Evolutionary conservation across 2,888 invertebrate species (phyloP), one percentile per base, ranked within the genome.

Genomic region (Tiphia femorata): DNA sequence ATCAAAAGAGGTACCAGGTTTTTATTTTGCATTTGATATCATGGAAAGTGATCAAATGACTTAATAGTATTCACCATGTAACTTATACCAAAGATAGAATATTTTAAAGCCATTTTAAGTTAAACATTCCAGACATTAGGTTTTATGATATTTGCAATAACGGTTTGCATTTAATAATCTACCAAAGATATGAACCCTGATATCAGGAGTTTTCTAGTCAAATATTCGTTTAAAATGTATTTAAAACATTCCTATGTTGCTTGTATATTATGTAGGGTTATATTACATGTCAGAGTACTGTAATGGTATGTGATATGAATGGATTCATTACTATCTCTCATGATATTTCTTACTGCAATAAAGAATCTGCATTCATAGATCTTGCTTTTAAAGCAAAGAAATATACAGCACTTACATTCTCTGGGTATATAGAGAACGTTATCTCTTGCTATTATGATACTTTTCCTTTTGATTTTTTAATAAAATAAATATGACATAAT

Each of bases 401-500:
- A n/a, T n/a, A n/a, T n/a, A n/a, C n/a, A n/a, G n/a, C n/a, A n/a
- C n/a, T n/a, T n/a, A n/a, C n/a, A n/a, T n/a, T n/a, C n/a, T 25
- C 12, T 2, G 3, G 38, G 14, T 16, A 23, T 23, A 10, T 2
- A 25, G 2, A 0, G 1, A 37, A 17, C 27, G 12, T 21, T 42
- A 3, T 42, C 33, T 29, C 33, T 16, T n/a, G 30, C 14, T 42
- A 42, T 16, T 21, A 46, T 56, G 54, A 29, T 51, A 41, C 25
- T 55, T 52, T 61, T 29, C n/a, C n/a, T n/a, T n/a, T n/a, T n/a
- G n/a, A n/a, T n/a, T 41, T 44, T 59, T 62, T 69, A 67, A 62
- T 67, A 62, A 64, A 70, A 68, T 70, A 70, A 70, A 70, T 71
- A 71, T 51, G 62, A 59, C 49, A 52, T 48, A 41, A 57, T 66